phyloP scores from a whole-genome alignment of 2,113 vertebrate species.

The Rhombomys opimus region DNA sequence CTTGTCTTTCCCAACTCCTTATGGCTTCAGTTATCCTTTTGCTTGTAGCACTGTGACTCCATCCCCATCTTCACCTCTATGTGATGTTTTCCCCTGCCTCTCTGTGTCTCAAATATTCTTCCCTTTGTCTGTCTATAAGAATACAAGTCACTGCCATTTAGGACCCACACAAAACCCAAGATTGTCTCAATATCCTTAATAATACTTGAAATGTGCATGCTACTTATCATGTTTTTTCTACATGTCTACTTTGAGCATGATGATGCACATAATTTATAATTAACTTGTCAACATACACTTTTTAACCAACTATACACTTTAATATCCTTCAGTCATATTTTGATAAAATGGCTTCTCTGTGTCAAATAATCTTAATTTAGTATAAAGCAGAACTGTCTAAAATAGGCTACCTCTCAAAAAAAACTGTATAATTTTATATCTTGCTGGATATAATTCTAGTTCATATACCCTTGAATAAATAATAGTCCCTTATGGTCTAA shows the following conservation, averaged over 20 bases:
- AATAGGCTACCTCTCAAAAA: conserved; percentile 49
- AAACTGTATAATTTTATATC: conserved; percentile 3
- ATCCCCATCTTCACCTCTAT: not conserved
- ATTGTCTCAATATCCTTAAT: not conserved
- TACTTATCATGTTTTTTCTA: conserved; percentile 27
- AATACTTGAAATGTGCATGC: not conserved
- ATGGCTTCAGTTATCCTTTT: too few relatives aligned
- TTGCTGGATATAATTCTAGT: conserved; percentile 33
- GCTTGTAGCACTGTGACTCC: not conserved
- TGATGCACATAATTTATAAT: conserved; percentile 36
- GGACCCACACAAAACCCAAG: not conserved
- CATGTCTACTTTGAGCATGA: conserved; percentile 16
- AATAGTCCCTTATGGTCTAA: conserved; percentile 9
- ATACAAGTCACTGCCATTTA: not conserved
- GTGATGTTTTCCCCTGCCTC: not conserved
- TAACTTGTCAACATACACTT: conserved; percentile 16
- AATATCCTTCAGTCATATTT: not conserved
- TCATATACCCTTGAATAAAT: not conserved
- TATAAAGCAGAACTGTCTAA: conserved; percentile 46
- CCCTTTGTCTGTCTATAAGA: not conserved
- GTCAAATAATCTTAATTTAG: conserved; percentile 46
- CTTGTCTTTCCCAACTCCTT: not conserved
- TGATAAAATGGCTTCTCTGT: conserved; percentile 36
- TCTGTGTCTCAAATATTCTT: not conserved
- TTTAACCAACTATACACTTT: conserved; percentile 5